Percentiles rank a stretch among this genome's conserved stretches.
Evolutionary conservation across 1,140 invertebrate genomes (phyloP).

Genomic region (Nebria ingens): DNA sequence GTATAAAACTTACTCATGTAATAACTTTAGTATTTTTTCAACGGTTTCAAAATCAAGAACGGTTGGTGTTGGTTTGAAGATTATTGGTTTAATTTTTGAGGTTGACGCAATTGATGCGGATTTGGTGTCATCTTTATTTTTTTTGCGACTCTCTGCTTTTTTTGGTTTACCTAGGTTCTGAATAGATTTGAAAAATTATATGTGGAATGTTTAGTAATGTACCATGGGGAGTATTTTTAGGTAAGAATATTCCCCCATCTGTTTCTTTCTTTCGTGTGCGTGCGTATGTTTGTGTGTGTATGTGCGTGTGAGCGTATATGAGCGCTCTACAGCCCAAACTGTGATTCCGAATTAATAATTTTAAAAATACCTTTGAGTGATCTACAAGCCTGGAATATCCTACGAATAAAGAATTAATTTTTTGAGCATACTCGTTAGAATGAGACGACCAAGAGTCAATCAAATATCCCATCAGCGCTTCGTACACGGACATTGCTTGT

Average conservation of each 20-base stretch:
- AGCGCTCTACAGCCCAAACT: too few relatives aligned
- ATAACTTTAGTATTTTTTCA: constrained; percentile 33
- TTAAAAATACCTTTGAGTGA: constrained; percentile 34
- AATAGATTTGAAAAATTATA: constrained; percentile 12
- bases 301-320: too few relatives aligned
- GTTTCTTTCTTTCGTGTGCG: too few relatives aligned
- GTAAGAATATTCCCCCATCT: too few relatives aligned
- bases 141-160: constrained; percentile 30
- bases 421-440: constrained; percentile 28
- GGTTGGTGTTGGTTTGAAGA: constrained; percentile 34
- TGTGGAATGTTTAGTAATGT: constrained; percentile 1
- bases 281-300: too few relatives aligned
- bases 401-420: constrained; percentile 36
- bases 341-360: too few relatives aligned
- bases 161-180: constrained; percentile 33
- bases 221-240: constrained; percentile 1
- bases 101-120: constrained; percentile 8
- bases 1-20: constrained; percentile 39
- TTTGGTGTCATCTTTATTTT: constrained; percentile 32
- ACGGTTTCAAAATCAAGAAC: constrained; percentile 36
- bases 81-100: constrained; percentile 16
- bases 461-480: constrained; percentile 41
- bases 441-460: constrained; percentile 32
- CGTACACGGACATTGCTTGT: constrained; percentile 36
- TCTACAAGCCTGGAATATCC: constrained; percentile 35